phyloP scores from a whole-genome alignment of 2,888 invertebrate genomes.

The Lasius platythorax region DNA sequence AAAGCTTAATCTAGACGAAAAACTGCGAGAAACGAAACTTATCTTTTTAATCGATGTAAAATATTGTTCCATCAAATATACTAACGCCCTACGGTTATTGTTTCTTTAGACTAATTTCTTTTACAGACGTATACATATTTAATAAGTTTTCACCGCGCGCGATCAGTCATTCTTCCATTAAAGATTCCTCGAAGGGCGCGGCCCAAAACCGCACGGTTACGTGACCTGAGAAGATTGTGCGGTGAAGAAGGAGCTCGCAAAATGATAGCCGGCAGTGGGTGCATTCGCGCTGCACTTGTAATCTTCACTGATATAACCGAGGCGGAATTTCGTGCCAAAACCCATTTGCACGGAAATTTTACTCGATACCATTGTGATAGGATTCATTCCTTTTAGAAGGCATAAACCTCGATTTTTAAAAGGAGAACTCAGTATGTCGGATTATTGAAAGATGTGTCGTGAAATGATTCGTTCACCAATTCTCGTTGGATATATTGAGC shows the following conservation, averaged over 20 bases:
- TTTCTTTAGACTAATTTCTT: slow-evolving; percentile 15
- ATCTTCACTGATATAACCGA: slow-evolving; percentile 62
- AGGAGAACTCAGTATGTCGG: slow-evolving; percentile 50
- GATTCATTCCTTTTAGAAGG: slow-evolving; percentile 64
- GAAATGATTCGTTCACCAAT: slow-evolving; percentile 30
- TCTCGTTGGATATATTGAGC: not conserved
- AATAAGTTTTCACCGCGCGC: slow-evolving; percentile 45
- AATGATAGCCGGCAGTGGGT: slow-evolving; percentile 63
- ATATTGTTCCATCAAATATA: not conserved
- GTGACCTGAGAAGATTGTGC: slow-evolving; percentile 59
- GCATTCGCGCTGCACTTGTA: slow-evolving; percentile 60
- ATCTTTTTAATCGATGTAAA: slow-evolving; percentile 5
- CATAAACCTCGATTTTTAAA: slow-evolving; percentile 65
- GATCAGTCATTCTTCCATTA: not conserved
- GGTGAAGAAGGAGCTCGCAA: slow-evolving; percentile 51
- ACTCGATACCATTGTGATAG: slow-evolving; percentile 62
- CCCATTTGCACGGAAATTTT: slow-evolving; percentile 67
- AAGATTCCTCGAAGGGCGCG: slow-evolving; percentile 50
- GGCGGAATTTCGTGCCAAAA: slow-evolving; percentile 67
- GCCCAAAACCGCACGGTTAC: slow-evolving; percentile 57
- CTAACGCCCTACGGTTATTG: not conserved
- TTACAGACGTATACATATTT: slow-evolving; percentile 30
- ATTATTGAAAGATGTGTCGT: slow-evolving; percentile 64
- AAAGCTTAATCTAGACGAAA: not conserved
- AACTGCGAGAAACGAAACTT: not conserved